A percentile compares a stretch with the other conserved stretches of the same genome.
phyloP scores from a whole-genome alignment of 2,113 vertebrate species.

The Plecotus auritus region DNA sequence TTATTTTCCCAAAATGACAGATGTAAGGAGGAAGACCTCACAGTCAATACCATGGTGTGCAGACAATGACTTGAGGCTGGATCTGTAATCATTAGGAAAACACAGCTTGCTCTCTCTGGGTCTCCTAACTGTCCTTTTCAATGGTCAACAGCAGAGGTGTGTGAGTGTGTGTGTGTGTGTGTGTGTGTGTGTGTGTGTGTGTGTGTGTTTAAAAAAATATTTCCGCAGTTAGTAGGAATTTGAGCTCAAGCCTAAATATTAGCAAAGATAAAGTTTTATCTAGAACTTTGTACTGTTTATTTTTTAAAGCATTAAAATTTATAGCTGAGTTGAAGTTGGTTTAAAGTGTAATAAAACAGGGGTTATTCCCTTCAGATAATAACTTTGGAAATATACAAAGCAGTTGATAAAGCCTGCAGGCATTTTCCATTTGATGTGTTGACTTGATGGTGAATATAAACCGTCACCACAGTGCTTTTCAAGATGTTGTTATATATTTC shows the following conservation, averaged over 20 bases:
- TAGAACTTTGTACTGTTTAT: slow-evolving; percentile 55
- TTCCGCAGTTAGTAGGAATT: slow-evolving; percentile 4
- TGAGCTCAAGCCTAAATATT: slow-evolving; percentile 55
- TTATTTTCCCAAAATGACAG: neutral
- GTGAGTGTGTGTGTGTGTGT: neutral
- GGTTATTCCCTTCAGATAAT: slow-evolving; percentile 50
- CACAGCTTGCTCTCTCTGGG: neutral
- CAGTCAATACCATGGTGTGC: neutral
- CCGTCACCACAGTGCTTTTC: neutral
- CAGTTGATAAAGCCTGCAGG: slow-evolving; percentile 37
- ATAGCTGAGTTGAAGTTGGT: neutral
- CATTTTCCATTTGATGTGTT: slow-evolving; percentile 46
- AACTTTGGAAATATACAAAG: slow-evolving; percentile 40
- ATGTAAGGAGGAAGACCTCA: neutral
- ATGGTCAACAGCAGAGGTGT: neutral
- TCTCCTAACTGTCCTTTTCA: neutral
- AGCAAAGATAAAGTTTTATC: slow-evolving; percentile 55
- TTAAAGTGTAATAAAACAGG: slow-evolving; percentile 35
- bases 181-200: neutral
- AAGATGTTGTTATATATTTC: neutral
- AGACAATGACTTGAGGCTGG: neutral
- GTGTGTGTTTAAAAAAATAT: neutral
- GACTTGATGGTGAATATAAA: slow-evolving; percentile 29
- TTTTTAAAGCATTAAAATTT: slow-evolving; percentile 55
- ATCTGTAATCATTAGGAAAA: neutral